phyloP scores from a whole-genome alignment of 1,140 invertebrate genomes.

The Temnothorax nylanderi region DNA sequence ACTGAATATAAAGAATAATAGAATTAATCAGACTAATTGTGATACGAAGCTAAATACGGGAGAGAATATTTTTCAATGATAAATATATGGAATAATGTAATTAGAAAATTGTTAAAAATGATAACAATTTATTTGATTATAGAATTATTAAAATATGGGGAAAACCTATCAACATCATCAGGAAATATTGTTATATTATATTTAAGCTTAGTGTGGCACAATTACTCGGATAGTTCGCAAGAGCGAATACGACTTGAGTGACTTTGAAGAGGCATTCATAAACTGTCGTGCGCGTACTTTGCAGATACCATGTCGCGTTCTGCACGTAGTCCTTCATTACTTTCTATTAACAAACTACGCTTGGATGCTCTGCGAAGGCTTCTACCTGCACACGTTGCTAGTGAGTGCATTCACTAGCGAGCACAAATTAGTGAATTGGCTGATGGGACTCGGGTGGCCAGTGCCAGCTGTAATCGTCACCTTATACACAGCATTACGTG shows the following conservation, averaged over 20 bases:
- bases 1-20: background rate
- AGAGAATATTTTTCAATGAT: background rate
- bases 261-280: background rate
- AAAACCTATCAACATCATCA: background rate
- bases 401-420: constrained; percentile 96
- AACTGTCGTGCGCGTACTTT: constrained; percentile 45
- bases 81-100: background rate
- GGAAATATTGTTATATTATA: background rate
- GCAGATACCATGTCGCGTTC: constrained; percentile 92
- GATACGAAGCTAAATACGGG: background rate
- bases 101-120: background rate
- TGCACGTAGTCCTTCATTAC: constrained; percentile 95
- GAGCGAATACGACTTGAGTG: background rate
- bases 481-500: constrained; percentile 89
- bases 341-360: constrained; percentile 97
- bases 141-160: background rate
- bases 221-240: background rate
- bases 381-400: constrained; percentile 97
- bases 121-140: background rate
- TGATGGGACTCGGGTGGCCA: constrained; percentile 95
- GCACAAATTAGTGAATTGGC: constrained; percentile 92
- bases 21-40: background rate
- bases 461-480: constrained; percentile 90
- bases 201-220: constrained; percentile 2
- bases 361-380: constrained; percentile 97